A percentile compares a stretch with the other conserved stretches of the same genome.
Conservation (phyloP, 2,113 vertebrate genomes). For the Cyprinodon tularosa region DNA sequence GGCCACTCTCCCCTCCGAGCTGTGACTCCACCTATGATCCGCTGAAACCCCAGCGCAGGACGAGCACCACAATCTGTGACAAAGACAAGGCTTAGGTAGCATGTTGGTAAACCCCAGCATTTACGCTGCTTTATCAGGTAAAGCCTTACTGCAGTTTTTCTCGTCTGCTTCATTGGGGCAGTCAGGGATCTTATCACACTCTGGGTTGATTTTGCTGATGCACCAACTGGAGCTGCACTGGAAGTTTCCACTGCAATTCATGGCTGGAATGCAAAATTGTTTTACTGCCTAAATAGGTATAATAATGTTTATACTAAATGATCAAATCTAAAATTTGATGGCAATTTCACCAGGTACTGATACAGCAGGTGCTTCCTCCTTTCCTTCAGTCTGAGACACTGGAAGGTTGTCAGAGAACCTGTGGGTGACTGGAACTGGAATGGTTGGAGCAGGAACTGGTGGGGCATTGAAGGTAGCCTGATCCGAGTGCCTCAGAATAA, state of each 20-base stretch:
- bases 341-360: constrained; percentile 49
- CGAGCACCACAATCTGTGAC: constrained; percentile 86
- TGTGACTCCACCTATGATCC: constrained; percentile 88
- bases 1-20: constrained; percentile 90
- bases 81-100: constrained; percentile 17
- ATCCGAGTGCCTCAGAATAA: constrained; percentile 82
- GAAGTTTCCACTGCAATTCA: constrained; percentile 85
- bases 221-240: constrained; percentile 81
- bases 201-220: constrained; percentile 86
- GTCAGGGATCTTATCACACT: constrained; percentile 86
- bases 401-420: background rate
- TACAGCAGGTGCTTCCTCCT: background rate
- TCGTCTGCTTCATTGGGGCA: constrained; percentile 85
- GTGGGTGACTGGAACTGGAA: constrained; percentile 5
- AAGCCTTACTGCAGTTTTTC: constrained; percentile 81
- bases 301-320: background rate
- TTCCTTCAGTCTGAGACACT: constrained; percentile 8
- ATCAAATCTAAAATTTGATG: background rate
- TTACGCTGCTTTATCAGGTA: background rate
- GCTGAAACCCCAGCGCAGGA: constrained; percentile 74
- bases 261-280: constrained; percentile 48
- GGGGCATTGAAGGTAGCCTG: constrained; percentile 25
- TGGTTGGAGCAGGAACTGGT: background rate
- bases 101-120: background rate
- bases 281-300: background rate